Evolutionary conservation across 2,797 vertebrate species (phyloP).

Genomic region (Lophura swinhoii): DNA sequence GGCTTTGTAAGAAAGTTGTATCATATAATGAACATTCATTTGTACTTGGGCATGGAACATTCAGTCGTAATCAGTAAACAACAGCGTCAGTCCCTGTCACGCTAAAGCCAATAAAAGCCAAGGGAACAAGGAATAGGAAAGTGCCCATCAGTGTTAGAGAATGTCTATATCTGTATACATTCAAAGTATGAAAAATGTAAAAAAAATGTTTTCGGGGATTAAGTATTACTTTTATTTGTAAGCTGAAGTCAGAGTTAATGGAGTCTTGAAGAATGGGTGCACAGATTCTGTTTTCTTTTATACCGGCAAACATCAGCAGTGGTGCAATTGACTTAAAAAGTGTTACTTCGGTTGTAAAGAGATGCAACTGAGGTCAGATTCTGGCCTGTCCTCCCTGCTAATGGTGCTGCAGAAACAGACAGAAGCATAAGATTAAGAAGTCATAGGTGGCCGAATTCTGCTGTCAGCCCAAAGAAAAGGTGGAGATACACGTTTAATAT

Average conservation of each 20-base stretch:
- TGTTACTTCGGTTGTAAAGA: not conserved
- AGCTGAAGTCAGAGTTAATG: not conserved
- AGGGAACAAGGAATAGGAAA: not conserved
- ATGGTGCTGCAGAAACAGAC: slow-evolving; percentile 49
- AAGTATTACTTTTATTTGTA: not conserved
- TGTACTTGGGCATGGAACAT: not conserved
- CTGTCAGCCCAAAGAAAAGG: not conserved
- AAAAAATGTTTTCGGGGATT: not conserved
- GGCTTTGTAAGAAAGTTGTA: slow-evolving; percentile 41
- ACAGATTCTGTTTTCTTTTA: slow-evolving; percentile 17
- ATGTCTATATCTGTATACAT: not conserved
- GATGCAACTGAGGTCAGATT: slow-evolving; percentile 24
- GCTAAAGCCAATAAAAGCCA: not conserved
- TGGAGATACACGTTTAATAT: not conserved
- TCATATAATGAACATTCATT: slow-evolving; percentile 31
- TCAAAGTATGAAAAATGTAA: not conserved
- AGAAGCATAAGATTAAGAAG: slow-evolving; percentile 17
- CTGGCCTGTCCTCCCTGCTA: slow-evolving; percentile 51
- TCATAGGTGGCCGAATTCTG: not conserved
- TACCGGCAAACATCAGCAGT: not conserved
- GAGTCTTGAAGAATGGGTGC: not conserved
- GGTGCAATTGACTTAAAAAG: slow-evolving; percentile 2
- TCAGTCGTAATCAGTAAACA: not conserved
- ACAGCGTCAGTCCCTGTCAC: not conserved
- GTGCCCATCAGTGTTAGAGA: not conserved